Evolutionary conservation across 2,113 vertebrate genomes (phyloP), one percentile per base, ranked within the genome.

Genomic region (Tricholaema leucomelas): DNA sequence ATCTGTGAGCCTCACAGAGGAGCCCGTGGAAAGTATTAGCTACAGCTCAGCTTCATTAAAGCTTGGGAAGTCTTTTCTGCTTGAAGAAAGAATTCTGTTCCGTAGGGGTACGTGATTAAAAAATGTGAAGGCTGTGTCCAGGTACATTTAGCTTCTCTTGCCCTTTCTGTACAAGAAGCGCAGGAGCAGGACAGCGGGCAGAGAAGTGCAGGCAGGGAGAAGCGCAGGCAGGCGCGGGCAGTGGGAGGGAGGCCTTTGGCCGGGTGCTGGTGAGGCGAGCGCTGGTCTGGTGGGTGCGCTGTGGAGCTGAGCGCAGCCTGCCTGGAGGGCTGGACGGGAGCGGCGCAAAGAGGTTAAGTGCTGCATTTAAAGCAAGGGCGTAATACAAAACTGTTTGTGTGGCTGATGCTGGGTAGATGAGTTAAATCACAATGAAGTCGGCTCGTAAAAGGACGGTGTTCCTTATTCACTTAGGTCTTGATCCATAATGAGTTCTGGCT

Each of bases 241-340:
- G 46, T 23, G 20, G 5, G 46, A 18, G 46, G 60, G 17, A 74
- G 30, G 10, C 2, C 8, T 46, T 59, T 35, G 11, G 15, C 25
- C 7, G 12, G 7, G 14, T 17, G 25, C 75, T 65, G 46, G 28
- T 44, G 52, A 6, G 73, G 30, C 8, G 9, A 6, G 9, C 20
- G 25, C 72, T 60, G 54, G 23, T 46, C 87, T 73, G 30, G 27
- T 59, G 89, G 66, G 71, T 2, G 30, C 9, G 25, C 76, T 91
- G 66, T 69, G 87, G 94, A 88, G 85, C 64, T 89, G 42, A 84
- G 15, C 71, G 78, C 76, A 85, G 85, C 20, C 55, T 48, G 64
- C 59, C 40, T 1, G 0, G 31, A 7, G 21, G 25, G 16, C 64
- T 31, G 35, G 24, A 21, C 12, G 4, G 20, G 30, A 71, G 36